A percentile compares a stretch with the other conserved stretches of the same genome.
These are phyloP conservation scores for Crioceris asparagi DNA, from an alignment of 2,888 invertebrate genomes.

Conservation along the genomic window DNA sequence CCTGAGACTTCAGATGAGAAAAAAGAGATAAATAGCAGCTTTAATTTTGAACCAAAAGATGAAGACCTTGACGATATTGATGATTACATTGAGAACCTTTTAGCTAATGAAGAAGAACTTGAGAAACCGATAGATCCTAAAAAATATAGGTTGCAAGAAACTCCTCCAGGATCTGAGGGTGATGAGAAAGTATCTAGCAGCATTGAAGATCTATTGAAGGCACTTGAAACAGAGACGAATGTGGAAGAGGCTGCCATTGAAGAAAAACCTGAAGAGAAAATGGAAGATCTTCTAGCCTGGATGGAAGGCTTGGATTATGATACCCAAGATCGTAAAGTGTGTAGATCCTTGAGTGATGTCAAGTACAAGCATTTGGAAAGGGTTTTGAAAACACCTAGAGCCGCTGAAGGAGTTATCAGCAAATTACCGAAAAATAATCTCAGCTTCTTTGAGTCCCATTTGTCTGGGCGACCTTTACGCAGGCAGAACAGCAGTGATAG, in stretches of 20 bases:
- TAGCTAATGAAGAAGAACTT: slow-evolving; percentile 35
- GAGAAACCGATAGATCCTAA: slow-evolving; percentile 33
- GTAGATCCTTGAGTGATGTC: slow-evolving; percentile 31
- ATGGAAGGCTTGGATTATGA: slow-evolving; percentile 37
- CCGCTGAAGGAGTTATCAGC: slow-evolving; percentile 25
- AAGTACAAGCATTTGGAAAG: slow-evolving; percentile 37
- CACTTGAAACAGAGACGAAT: slow-evolving; percentile 33
- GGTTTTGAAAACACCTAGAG: slow-evolving; percentile 29
- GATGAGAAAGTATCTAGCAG: slow-evolving; percentile 32
- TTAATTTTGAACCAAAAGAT: slow-evolving; percentile 38
- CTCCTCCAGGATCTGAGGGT: slow-evolving; percentile 16
- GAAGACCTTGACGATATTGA: slow-evolving; percentile 34
- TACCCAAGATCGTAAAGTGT: slow-evolving; percentile 28
- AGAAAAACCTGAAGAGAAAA: slow-evolving; percentile 30
- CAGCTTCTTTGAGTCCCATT: slow-evolving; percentile 33
- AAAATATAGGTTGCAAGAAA: slow-evolving; percentile 19
- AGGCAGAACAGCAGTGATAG: slow-evolving; percentile 18
- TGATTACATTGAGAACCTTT: slow-evolving; percentile 35
- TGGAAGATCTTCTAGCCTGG: slow-evolving; percentile 36
- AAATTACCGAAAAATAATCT: slow-evolving; percentile 36
- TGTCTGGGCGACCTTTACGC: slow-evolving; percentile 28
- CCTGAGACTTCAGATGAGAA: slow-evolving; percentile 25
- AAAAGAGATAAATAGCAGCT: slow-evolving; percentile 19
- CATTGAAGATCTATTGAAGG: slow-evolving; percentile 37
- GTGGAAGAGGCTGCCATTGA: slow-evolving; percentile 15